Conservation (phyloP, 2,888 invertebrate species). For the Chrysomela aeneicollis region DNA sequence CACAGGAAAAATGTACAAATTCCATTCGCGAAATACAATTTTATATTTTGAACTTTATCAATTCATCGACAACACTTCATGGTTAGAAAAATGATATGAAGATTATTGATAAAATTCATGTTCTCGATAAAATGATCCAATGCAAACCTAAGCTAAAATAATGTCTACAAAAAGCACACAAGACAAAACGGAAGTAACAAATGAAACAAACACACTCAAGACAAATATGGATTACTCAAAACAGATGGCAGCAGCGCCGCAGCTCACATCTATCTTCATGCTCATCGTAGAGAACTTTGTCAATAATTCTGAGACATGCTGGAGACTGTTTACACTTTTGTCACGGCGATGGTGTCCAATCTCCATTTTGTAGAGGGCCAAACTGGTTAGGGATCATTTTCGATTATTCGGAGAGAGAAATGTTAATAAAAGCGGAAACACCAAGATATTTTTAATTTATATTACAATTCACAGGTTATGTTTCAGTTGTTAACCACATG, state of each 20-base stretch:
- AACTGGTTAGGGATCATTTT: constrained; percentile 32
- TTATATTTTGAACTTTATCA: too few species aligned
- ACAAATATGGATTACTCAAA: constrained; percentile 46
- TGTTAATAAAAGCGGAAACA: constrained; percentile 35
- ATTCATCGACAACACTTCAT: too few species aligned
- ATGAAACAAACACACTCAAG: constrained; percentile 45
- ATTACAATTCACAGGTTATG: constrained; percentile 9
- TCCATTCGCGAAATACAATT: too few species aligned
- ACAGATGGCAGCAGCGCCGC: constrained; percentile 57
- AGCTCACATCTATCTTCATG: constrained; percentile 55
- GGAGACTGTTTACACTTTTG: constrained; percentile 33
- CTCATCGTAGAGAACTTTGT: constrained; percentile 41
- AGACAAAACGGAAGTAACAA: constrained; percentile 34
- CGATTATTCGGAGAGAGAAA: constrained; percentile 15
- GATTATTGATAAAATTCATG: not conserved
- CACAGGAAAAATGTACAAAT: not conserved
- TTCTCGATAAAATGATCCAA: constrained; percentile 29
- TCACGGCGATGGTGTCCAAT: constrained; percentile 35
- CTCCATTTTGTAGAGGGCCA: constrained; percentile 32
- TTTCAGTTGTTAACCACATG: constrained; percentile 24
- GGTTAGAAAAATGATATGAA: not conserved
- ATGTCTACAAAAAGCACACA: constrained; percentile 37
- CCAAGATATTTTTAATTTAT: constrained; percentile 1
- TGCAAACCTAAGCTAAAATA: constrained; percentile 34
- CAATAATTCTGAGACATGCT: constrained; percentile 48